Conservation (phyloP, 2,797 vertebrate species). For the Poecilia gillii region DNA sequence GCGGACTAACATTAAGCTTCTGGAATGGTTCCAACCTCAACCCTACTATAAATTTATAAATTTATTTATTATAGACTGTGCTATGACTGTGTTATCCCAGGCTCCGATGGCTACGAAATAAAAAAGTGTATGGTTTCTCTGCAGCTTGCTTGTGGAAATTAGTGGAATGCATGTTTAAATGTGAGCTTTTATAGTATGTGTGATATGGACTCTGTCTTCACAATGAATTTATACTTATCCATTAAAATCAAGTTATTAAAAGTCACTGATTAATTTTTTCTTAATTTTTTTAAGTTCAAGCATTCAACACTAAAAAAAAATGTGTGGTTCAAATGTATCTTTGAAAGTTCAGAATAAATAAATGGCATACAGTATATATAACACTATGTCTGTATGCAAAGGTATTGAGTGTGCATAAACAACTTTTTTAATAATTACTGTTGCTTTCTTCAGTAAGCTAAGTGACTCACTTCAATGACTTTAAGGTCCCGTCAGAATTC, state of each 20-base stretch:
- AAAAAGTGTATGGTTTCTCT: background rate
- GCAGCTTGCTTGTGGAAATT: background rate
- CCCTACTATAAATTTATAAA: background rate
- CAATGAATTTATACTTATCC: background rate
- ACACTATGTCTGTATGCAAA: no score
- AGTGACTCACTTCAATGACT: background rate
- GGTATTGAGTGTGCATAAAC: background rate
- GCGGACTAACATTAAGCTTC: background rate
- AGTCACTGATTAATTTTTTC: background rate
- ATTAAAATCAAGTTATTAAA: background rate
- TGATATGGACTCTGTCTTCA: background rate
- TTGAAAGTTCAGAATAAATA: background rate
- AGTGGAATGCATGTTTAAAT: background rate
- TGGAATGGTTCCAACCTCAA: background rate
- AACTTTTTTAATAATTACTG: background rate
- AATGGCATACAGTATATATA: background rate
- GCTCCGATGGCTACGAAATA: background rate
- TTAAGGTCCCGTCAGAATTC: constrained; percentile 31
- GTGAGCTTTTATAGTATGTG: background rate
- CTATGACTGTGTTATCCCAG: background rate
- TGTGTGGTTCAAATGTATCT: background rate
- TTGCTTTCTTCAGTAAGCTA: background rate
- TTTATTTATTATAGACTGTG: no score
- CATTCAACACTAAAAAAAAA: background rate
- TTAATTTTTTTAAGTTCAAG: background rate